Conservation (phyloP, 1,140 invertebrate species). For the Macrotrachela quadricornifera region DNA sequence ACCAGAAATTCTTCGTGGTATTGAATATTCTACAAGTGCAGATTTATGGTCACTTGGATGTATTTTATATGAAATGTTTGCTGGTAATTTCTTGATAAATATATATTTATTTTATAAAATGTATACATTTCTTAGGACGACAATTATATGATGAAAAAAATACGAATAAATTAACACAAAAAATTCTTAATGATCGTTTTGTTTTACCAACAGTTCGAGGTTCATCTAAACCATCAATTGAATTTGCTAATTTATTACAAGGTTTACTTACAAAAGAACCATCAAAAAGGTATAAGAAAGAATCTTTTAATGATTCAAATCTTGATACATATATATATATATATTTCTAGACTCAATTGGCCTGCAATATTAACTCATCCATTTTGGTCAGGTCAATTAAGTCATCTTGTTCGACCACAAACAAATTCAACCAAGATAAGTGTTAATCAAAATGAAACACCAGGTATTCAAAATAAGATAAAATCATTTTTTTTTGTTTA, state of each 20-base stretch:
- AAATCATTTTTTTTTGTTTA: not conserved
- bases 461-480: not conserved
- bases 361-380: slow-evolving; percentile 20
- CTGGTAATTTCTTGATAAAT: slow-evolving; percentile 24
- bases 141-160: slow-evolving; percentile 9
- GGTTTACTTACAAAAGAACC: slow-evolving; percentile 25
- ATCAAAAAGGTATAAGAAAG: slow-evolving; percentile 15
- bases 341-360: slow-evolving; percentile 20
- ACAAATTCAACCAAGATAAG: not conserved
- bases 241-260: slow-evolving; percentile 22
- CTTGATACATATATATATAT: too few relatives aligned
- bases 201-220: slow-evolving; percentile 24
- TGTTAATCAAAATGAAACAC: not conserved
- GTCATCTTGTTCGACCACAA: slow-evolving; percentile 12
- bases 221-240: slow-evolving; percentile 25
- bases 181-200: slow-evolving; percentile 17
- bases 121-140: too few relatives aligned
- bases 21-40: slow-evolving; percentile 17
- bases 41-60: slow-evolving; percentile 30
- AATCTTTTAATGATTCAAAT: too few relatives aligned
- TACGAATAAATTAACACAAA: slow-evolving; percentile 20
- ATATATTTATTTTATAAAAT: slow-evolving; percentile 9
- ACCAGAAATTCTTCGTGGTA: slow-evolving; percentile 24
- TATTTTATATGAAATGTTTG: slow-evolving; percentile 28
- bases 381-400: slow-evolving; percentile 25